Evolutionary conservation across 2,113 vertebrate species (phyloP).

Genomic region (Taxidea taxus): DNA sequence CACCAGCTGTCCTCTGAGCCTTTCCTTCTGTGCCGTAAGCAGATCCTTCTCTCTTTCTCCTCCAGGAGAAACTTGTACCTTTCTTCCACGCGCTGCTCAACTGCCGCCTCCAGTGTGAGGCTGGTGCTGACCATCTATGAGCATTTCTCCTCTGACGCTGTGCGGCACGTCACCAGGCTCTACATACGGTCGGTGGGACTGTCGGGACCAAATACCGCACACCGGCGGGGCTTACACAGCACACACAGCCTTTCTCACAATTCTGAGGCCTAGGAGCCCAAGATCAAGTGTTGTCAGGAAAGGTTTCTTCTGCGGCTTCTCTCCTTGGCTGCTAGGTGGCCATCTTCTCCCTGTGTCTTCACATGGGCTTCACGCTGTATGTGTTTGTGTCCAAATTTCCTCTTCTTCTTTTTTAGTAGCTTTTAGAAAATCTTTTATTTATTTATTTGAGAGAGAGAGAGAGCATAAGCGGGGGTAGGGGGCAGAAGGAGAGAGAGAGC

Average conservation of each 20-base stretch:
- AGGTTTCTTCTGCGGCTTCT: neutral
- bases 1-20: too few species aligned
- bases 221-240: rapidly evolving
- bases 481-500: too few species aligned
- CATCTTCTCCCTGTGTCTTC: neutral
- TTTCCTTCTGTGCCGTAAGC: rapidly evolving
- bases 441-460: too few species aligned
- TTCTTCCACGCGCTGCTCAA: neutral
- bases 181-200: neutral
- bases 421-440: too few species aligned
- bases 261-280: too few species aligned
- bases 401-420: neutral
- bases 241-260: neutral
- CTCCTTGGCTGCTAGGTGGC: neutral
- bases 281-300: neutral
- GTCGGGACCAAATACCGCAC: rapidly evolving
- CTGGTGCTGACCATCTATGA: too few species aligned
- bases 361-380: neutral
- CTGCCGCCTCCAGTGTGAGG: neutral
- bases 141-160: neutral
- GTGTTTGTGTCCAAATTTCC: too few species aligned
- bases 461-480: too few species aligned
- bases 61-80: rapidly evolving
- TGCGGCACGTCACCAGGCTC: rapidly evolving
- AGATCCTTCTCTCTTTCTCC: neutral